A percentile compares a stretch with the other conserved stretches of the same genome.
These are phyloP conservation scores for Standfussiana lucernea DNA, from an alignment of 2,888 invertebrate genomes.

Conservation along the genomic window DNA sequence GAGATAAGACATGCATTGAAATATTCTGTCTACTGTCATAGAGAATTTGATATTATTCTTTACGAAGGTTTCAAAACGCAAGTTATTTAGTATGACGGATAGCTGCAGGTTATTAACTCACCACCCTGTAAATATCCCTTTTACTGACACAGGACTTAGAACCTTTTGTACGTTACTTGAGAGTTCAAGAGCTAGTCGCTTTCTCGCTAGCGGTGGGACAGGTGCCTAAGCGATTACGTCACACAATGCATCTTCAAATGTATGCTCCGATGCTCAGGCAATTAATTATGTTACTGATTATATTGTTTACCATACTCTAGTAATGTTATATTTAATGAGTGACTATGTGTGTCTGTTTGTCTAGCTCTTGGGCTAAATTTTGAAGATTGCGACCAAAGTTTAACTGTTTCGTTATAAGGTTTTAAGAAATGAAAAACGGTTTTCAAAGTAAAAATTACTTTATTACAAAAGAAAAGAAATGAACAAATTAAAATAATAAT, in stretches of 20 bases:
- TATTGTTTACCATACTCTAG: conserved; percentile 53
- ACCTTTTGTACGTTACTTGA: neutral
- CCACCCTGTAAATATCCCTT: neutral
- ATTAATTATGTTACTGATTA: conserved; percentile 68
- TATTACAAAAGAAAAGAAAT: conserved; percentile 36
- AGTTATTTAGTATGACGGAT: neutral
- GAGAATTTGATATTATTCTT: neutral
- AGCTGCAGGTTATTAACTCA: neutral
- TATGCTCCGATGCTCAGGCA: conserved; percentile 79
- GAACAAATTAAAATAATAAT: conserved; percentile 48
- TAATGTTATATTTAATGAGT: conserved; percentile 48
- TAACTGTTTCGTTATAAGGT: neutral
- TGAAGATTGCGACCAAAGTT: conserved; percentile 21
- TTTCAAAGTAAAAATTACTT: conserved; percentile 29
- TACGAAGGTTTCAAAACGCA: neutral
- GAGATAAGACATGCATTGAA: neutral
- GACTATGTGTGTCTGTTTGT: conserved; percentile 38
- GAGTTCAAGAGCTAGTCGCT: neutral
- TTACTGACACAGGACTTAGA: neutral
- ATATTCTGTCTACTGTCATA: neutral
- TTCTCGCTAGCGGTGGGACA: neutral
- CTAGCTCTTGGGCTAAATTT: conserved; percentile 53
- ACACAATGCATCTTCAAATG: conserved; percentile 79
- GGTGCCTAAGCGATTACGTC: conserved; percentile 66
- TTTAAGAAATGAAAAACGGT: conserved; percentile 52